Evolutionary conservation across 2,113 vertebrate species (phyloP), one percentile per base, ranked within the genome.

Genomic region (Tragulus kanchil): DNA sequence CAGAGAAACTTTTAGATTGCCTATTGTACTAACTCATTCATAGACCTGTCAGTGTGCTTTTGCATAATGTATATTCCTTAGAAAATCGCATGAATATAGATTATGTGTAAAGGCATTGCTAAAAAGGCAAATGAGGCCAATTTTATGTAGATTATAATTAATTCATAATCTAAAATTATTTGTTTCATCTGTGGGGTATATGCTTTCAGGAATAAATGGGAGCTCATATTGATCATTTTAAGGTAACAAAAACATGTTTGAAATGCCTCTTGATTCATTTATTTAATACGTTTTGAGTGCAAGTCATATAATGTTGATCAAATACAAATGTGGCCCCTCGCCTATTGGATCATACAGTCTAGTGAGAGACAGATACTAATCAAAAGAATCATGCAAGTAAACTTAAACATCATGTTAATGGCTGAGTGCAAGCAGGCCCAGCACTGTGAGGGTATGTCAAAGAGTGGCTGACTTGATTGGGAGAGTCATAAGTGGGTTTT

Each of bases 1-100:
- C 45, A 82, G 52, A 69, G 69, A 93, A 92, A 94, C 21, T 21
- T 95, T 90, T n/a, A 48, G 36, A 56, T 90, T 90, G 69, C 59
- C 75, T 75, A 15, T 84, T 81, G 93, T 77, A 64, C 65, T n/a
- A 93, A 36, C 52, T 92, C 82, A 88, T 90, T 73, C 23, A 85
- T 21, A 12, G 58, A 77, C 31, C 14, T 93, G 73, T 84, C 75
- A 75, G 3, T 56, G 16, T n/a, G 23, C n/a, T 89, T 78, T 85
- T 86, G 16, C 42, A 82, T 78, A 71, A 78, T 52, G 64, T 61
- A 61, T 93, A 23, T 77, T 71, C 36, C 81, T 91, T 77, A 84
- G 48, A 86, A 96, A 96, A 59, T 25, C 78, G 8, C 8, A 9
- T 69, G 36, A 77, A 81, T 71, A 75, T 3, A 64, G 42, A 77